Base-by-base conservation (phyloP, 2,888 invertebrate species). In the Cosmorhoe ocellata region DNA sequence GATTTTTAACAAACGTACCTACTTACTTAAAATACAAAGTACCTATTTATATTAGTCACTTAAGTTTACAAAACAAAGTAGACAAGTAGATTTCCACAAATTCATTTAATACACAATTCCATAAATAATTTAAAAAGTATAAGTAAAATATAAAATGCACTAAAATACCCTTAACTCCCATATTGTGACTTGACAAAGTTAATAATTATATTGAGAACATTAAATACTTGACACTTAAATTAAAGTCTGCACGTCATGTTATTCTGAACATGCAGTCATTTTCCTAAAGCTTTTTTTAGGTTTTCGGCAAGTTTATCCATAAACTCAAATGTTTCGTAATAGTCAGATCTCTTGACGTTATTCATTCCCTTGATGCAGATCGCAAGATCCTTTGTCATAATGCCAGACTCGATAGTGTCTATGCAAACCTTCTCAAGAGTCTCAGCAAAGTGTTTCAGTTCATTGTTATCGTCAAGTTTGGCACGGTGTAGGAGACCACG, bases 311-410 rank as follows among this genome's bases (percentile, higher is more conserved):
- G 83, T 75, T 98, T 99, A 77, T 98, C 93, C 91, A 99, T 93
- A 81, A 99, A 99, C 72, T 97, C 98, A 79, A 99, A 99, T 0
- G 99, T 99, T 90, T 98, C 98, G 81, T 97, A 91, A 80, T 99
- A 99, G 86, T 99, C 99, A 12, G 91, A 83, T 59, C 97, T 88
- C 67, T 92, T 84, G 0, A 94, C 94, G 65, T 93, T 94, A 83
- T 91, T 93, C 93, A 97, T 95, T 58, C 98, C 98, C 89, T 99
- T 99, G 71, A 99, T 95, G 79, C 99, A 99, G 79, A 99, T 97
- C 34, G 99, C 99, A 76, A 99, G 92, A 92, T 99, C 99, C 84
- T 99, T 99, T 45, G 99, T 99, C 98, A 99, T 98, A 63, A 92
- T 91, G 24, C 99, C 99, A 48, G 95, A 90, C 83, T 99, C 98